phyloP scores from a whole-genome alignment of 2,888 invertebrate genomes.

The Pyrrhia umbra region DNA sequence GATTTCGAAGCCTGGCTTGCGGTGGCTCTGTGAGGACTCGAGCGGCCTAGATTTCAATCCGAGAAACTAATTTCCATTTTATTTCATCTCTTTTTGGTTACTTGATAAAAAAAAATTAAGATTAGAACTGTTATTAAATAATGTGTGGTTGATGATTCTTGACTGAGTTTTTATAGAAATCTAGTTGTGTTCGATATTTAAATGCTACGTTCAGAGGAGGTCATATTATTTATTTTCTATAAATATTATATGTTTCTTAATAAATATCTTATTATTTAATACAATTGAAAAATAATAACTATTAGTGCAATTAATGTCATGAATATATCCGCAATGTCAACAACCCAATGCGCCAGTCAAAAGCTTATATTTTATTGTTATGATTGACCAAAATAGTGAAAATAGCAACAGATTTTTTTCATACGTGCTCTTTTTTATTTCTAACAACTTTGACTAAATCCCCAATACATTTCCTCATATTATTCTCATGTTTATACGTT shows the following conservation, averaged over 20 bases:
- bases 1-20: constrained; percentile 71
- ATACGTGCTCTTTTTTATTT: not conserved
- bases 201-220: too few relatives aligned
- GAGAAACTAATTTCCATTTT: constrained; percentile 51
- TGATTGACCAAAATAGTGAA: not conserved
- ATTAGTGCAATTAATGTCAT: too few relatives aligned
- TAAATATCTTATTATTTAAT: too few relatives aligned
- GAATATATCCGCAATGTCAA: too few relatives aligned
- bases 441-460: not conserved
- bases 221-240: too few relatives aligned
- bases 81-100: constrained; percentile 33
- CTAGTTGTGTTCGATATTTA: not conserved
- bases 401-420: not conserved
- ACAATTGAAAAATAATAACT: too few relatives aligned
- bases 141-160: not conserved
- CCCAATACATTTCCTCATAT: not conserved
- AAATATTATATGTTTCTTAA: too few relatives aligned
- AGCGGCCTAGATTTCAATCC: constrained; percentile 59
- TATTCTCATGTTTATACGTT: constrained; percentile 5
- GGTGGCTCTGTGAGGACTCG: constrained; percentile 65
- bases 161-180: not conserved
- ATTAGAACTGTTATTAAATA: not conserved
- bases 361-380: not conserved
- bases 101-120: constrained; percentile 6
- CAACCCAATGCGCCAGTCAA: not conserved